Base-by-base conservation (phyloP, 2,113 vertebrate species). In the Aspiorhynchus laticeps region DNA sequence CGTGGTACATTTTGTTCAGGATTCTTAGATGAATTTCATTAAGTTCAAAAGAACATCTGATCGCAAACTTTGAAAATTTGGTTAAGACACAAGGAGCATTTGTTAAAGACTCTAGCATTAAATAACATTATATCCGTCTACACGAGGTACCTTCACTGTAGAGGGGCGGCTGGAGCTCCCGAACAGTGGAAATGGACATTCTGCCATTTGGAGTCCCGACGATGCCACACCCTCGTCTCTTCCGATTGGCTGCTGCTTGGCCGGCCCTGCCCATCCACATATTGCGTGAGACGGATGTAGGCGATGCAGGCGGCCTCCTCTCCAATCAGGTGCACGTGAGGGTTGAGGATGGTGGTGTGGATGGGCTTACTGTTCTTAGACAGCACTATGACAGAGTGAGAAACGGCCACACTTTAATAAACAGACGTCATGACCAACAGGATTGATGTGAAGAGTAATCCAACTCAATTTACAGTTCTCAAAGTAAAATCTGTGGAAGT, bases 111-210 rank as follows among this genome's bases (percentile, higher is more conserved):
- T 63, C 61, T 19, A 36, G 15, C 31, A 36, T 36, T 69, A 69
- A 69, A 69, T 33, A 33, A 69, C 65, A 69, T 69, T 33, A 69
- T 33, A 69, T 69, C 28, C 28, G 6, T 67, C 28, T 67, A 3
- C 7, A 69, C 2, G 15, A 43, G 36, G 2, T 91, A 98, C 98
- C 97, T 93, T 97, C 96, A 99, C 96, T 99, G 98, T 89, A 98
- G 96, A 0, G 97, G 97, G 59, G 98, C 97, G 0, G 97, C 97
- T 0, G 98, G 97, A 0, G 98, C 98, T 4, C 98, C 98, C 46
- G 98, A 98, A 95, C 98, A 98, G 95, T 99, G 98, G 96, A 98
- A 99, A 93, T 98, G 98, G 89, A 99, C 97, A 53, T 98, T 99
- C 94, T 98, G 98, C 98, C 98, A 99, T 95, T 97, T 98, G 94